Base-by-base conservation (phyloP, 2,888 invertebrate species). In the Leptinotarsa haldemani region DNA sequence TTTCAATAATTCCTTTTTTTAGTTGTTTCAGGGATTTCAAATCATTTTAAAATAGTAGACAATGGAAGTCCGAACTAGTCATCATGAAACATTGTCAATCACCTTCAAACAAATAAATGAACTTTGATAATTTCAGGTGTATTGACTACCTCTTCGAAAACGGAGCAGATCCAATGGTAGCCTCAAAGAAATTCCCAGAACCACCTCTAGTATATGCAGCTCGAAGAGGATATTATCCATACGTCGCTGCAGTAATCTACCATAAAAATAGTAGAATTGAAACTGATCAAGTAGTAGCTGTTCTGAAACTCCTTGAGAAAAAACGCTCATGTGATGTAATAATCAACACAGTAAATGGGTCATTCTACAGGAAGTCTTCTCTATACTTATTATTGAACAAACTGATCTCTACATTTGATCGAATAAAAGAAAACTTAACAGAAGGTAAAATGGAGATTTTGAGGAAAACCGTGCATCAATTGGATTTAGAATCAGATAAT, bases 111-210 rank as follows among this genome's bases (percentile, higher is more conserved):
- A n/a, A n/a, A n/a, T 9, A 40, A 40, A 56, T 13, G 13, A 20
- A 56, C 15, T 56, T 22, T 13, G 4, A 20, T 56, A n/a, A 18
- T 68, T 72, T 69, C 16, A 77, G 79, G 64, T 80, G 77, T 50
- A 74, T 83, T 16, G 76, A 77, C 20, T 80, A 82, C 63, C 70
- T 83, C 46, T 46, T 83, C 16, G 75, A 81, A 46, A 81, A 81
- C 48, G 79, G 79, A 9, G 83, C 82, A 16, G 78, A 81, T 69
- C 65, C 78, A 9, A 77, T 70, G n/a, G 48, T 61, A 18, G 73
- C 48, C 12, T 72, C 78, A 12, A 71, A 69, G 56, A 80, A 80
- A 72, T 80, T 81, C 64, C 63, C 67, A 16, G 61, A 16, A 30
- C 69, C 78, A 15, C 69, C 81, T 7, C 68, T 82, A n/a, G 77